Conservation (phyloP, 2,113 vertebrate species). For the Anguilla japonica region DNA sequence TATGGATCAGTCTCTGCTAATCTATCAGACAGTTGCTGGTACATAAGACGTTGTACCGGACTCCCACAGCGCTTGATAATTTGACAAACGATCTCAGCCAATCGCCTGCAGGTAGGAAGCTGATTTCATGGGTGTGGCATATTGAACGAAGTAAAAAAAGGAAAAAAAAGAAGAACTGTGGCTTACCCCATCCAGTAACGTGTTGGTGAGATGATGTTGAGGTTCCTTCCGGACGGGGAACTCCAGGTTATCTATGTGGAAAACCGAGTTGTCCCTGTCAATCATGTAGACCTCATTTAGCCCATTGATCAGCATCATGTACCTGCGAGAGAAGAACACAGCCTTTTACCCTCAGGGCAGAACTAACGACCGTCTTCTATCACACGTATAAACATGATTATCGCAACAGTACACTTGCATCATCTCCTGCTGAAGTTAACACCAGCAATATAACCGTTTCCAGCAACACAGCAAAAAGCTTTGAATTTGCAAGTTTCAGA, state of each 20-base stretch:
- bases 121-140: background rate
- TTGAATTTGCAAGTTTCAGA: background rate
- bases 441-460: background rate
- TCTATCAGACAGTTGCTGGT: no score
- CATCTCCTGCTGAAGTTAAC: no score
- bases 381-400: background rate
- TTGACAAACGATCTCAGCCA: background rate
- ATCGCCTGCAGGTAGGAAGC: background rate
- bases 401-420: no score
- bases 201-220: slow-evolving; percentile 83
- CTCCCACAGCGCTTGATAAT: no score
- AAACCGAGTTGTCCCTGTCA: slow-evolving; percentile 91
- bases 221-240: slow-evolving; percentile 96
- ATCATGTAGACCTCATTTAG: slow-evolving; percentile 96
- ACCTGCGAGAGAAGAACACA: slow-evolving; percentile 69
- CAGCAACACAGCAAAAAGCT: background rate
- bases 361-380: background rate
- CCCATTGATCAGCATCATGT: slow-evolving; percentile 98
- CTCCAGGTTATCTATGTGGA: slow-evolving; percentile 91
- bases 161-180: background rate
- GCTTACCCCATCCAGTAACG: slow-evolving; percentile 95
- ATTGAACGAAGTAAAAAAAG: background rate
- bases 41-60: no score
- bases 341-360: background rate
- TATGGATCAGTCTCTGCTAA: no score